Base-by-base conservation (phyloP, 2,888 invertebrate species). In the Athalia cordata region DNA sequence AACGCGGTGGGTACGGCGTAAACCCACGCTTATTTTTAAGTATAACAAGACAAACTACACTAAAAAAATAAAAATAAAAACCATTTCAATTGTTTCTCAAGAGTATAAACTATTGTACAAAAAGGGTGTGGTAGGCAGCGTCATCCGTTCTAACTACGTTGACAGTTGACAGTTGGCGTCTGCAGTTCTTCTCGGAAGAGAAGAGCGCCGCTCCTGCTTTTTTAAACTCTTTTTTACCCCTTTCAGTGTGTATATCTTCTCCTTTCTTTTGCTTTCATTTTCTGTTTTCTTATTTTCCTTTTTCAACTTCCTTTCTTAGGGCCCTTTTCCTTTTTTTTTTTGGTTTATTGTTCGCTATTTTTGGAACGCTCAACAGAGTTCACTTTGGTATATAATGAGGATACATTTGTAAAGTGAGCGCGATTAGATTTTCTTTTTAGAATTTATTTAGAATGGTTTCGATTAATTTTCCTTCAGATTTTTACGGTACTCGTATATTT, bases 91-190 rank as follows among this genome's bases (percentile, higher is more conserved):
- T 55, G 68, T 68, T 68, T 52, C 68, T 50, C 29, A 6, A 29
- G 68, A 68, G 68, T 68, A 55, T 55, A 55, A 67, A 67, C 66
- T 68, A 65, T 77, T 55, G 79, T 57, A 6, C 5, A 47, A 55
- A 29, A 52, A 55, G 61, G 79, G 79, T 61, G 79, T 79, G 79
- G 79, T 52, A 59, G 64, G 29, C 29, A 29, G 29, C 29, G 29
- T 70, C 68, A 79, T 79, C 77, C 77, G 77, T 79, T 79, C 77
- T 61, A 68, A 79, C 79, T 79, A 79, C 70, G 67, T 70, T 79
- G 67, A 78, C 59, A 74, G 61, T 61, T 75, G 75, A 79, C 74
- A 61, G 45, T 77, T 52, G 13, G 59, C 77, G 65, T 66, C 29
- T 68, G 77, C 13, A 11, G 55, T 50, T 77, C 59, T 77, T 77